Evolutionary conservation across 2,888 invertebrate species (phyloP).

Genomic region (Toxonevra muliebris): DNA sequence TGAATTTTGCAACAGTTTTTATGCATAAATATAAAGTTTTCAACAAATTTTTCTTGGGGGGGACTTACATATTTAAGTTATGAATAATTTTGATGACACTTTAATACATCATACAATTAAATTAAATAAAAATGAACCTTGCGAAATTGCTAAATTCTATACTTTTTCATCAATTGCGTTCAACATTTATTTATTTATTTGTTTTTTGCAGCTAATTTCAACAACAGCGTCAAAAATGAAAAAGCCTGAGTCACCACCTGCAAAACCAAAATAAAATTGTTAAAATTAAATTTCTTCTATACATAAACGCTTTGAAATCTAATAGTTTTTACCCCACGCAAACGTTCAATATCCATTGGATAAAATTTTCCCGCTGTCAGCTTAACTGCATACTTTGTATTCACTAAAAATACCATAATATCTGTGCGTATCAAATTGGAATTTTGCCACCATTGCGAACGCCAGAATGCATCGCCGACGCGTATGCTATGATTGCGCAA

Average conservation of each 20-base stretch:
- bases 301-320: too few relatives aligned
- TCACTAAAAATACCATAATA: slow-evolving; percentile 55
- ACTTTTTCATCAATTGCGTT: too few relatives aligned
- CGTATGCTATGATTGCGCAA: slow-evolving; percentile 54
- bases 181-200: too few relatives aligned
- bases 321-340: slow-evolving; percentile 49
- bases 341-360: slow-evolving; percentile 56
- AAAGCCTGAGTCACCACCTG: slow-evolving; percentile 60
- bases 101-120: too few relatives aligned
- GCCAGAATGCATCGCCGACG: slow-evolving; percentile 55
- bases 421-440: slow-evolving; percentile 48
- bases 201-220: slow-evolving; percentile 57
- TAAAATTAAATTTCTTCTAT: neutral
- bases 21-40: too few relatives aligned
- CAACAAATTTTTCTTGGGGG: too few relatives aligned
- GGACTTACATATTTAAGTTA: too few relatives aligned
- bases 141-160: too few relatives aligned
- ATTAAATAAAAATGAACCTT: too few relatives aligned
- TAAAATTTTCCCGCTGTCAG: slow-evolving; percentile 62
- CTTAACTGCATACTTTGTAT: slow-evolving; percentile 50
- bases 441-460: slow-evolving; percentile 56
- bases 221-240: slow-evolving; percentile 59
- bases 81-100: too few relatives aligned
- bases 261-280: slow-evolving; percentile 25
- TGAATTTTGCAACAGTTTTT: too few relatives aligned